Evolutionary conservation across 1,140 invertebrate genomes (phyloP), one percentile per base, ranked within the genome.

Genomic region (Drosophila carrolli): DNA sequence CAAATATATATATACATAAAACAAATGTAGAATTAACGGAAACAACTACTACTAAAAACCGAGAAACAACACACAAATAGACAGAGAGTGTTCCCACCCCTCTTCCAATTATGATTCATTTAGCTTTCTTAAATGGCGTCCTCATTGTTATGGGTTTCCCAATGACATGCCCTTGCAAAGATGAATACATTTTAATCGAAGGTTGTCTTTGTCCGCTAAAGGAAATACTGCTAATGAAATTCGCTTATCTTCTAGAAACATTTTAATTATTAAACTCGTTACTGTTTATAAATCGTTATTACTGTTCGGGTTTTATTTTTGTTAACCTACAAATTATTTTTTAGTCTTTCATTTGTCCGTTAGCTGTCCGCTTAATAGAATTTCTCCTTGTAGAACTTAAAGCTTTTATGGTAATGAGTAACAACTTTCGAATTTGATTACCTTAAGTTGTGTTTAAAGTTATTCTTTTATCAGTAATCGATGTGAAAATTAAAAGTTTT

Each of bases 41-140:
- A 41, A 43, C 56, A 63, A 58, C 27, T 41, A 68, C 29, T 41
- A 76, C 54, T 48, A 55, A 23, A 71, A 74, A 67, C 29, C 32
- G n/a, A 71, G 14, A 58, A 53, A 46, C 65, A 48, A 74, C 35
- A 74, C 50, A 75, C 53, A 75, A 41, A 75, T 75, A 75, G 53
- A 47, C 72, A 75, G 73, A 70, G 66, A 70, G 74, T 59, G 27
- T 57, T 75, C 32, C 59, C 80, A 40, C n/a, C 78, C 43, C 35
- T 47, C 50, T 19, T 40, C 8, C n/a, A 29, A 46, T 23, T 47
- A 9, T n/a, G 46, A 13, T 14, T 78, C n/a, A 19, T 5, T 27
- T 53, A 14, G 16, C 19, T n/a, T 44, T 50, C n/a, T 14, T 23
- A n/a, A 2, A 23, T 29, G 1, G 55, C 35, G 1, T 51, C 27